Conservation (phyloP, 2,888 invertebrate genomes). For the Iselma pallidipennis region DNA sequence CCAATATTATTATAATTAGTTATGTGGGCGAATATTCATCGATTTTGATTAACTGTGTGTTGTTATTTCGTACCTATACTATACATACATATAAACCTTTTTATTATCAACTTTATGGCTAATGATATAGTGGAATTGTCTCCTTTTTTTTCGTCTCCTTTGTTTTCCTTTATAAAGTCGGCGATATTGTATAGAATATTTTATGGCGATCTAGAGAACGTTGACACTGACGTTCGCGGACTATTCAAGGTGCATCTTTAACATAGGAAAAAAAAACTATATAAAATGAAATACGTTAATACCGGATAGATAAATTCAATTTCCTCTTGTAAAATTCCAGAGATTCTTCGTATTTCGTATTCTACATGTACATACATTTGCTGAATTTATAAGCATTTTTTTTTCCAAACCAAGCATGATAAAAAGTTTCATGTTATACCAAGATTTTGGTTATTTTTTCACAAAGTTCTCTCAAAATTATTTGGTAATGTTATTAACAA, state of each 20-base stretch:
- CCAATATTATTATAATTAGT: not conserved
- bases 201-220: constrained; percentile 23
- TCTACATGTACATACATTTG: no score
- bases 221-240: constrained; percentile 16
- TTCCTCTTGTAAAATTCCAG: not conserved
- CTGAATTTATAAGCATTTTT: no score
- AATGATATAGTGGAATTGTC: not conserved
- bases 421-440: no score
- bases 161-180: constrained; percentile 25
- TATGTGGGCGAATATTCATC: constrained; percentile 1
- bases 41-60: not conserved
- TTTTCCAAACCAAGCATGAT: no score
- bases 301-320: not conserved
- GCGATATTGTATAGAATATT: constrained; percentile 24
- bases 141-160: constrained; percentile 6
- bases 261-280: not conserved
- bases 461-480: no score
- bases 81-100: not conserved
- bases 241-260: not conserved
- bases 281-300: not conserved
- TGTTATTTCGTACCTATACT: not conserved
- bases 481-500: no score
- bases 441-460: no score
- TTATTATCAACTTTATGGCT: not conserved
- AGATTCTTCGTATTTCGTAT: no score